Evolutionary conservation across 2,113 vertebrate species (phyloP), one percentile per base, ranked within the genome.

Genomic region (Heterotis niloticus): DNA sequence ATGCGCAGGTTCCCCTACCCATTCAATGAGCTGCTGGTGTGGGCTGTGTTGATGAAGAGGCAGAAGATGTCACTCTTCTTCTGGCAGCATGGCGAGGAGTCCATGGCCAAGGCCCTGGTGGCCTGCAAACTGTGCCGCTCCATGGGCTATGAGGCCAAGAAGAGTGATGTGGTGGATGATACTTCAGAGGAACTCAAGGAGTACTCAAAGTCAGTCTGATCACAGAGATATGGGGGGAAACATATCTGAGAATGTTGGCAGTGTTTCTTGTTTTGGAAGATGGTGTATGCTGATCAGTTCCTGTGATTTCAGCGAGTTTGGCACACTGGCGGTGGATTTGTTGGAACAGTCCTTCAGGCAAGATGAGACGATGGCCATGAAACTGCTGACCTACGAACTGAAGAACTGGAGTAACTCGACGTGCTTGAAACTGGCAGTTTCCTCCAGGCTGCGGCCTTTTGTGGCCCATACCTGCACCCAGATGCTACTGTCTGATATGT

Each of bases 331-430:
- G 0, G 95, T 99, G 84, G 98, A 99, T 83, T 90, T 99, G 75
- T 80, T 99, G 76, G 98, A 99, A 85, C 95, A 99, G 76, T 98
- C 98, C 1, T 99, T 99, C 89, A 92, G 96, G 80, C 97, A 99
- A 82, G 96, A 99, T 80, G 98, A 99, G 92, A 98, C 96, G 0
- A 99, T 99, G 98, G 95, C 98, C 79, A 99, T 99, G 98, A 99
- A 99, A 86, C 93, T 99, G 83, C 91, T 99, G 67, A 99, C 96
- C 5, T 99, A 99, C 0, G 96, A 99, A 84, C 92, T 99, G 26
- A 99, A 98, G 89, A 99, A 99, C 78, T 99, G 98, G 98, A 99
- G 98, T 89, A 99, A 99, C 87, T 97, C 95, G 23, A 99, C 98
- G 7, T 99, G 98, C 83, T 89, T 99, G 85, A 99, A 99, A 84